Evolutionary conservation across 2,888 invertebrate species (phyloP).

Genomic region (Sarcophaga variegata): DNA sequence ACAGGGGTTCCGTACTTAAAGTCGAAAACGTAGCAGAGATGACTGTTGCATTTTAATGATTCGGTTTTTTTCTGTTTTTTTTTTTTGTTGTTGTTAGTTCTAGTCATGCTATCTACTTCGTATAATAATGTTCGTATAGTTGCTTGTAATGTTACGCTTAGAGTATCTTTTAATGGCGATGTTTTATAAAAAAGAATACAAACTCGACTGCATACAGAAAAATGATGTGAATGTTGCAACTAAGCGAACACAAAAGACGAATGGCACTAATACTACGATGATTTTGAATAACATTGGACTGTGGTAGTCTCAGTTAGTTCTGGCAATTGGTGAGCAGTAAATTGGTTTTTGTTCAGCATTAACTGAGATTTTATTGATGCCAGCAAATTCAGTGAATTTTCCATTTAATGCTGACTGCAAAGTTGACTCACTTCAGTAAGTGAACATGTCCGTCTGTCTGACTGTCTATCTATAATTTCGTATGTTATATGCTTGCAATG

Average conservation of each 20-base stretch:
- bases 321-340: too few species aligned
- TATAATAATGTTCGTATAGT: neutral
- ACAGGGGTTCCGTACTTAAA: neutral
- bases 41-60: slow-evolving; percentile 36
- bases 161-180: slow-evolving; percentile 10
- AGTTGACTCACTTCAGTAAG: slow-evolving; percentile 9
- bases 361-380: slow-evolving; percentile 60
- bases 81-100: too few species aligned
- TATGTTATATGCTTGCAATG: neutral
- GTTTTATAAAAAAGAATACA: too few species aligned
- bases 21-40: slow-evolving; percentile 1
- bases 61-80: too few species aligned
- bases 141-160: slow-evolving; percentile 58
- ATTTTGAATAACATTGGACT: slow-evolving; percentile 28
- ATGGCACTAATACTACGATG: neutral
- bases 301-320: slow-evolving; percentile 20
- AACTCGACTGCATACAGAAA: too few species aligned
- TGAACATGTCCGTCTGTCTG: slow-evolving; percentile 9
- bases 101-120: too few species aligned
- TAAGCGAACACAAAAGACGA: slow-evolving; percentile 19
- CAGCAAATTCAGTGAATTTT: neutral
- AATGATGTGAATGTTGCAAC: slow-evolving; percentile 17
- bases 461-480: neutral
- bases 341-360: slow-evolving; percentile 50
- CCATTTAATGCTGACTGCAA: neutral